Evolutionary conservation across 2,113 vertebrate genomes (phyloP), one percentile per base, ranked within the genome.

Genomic region (Oxyruncus cristatus): DNA sequence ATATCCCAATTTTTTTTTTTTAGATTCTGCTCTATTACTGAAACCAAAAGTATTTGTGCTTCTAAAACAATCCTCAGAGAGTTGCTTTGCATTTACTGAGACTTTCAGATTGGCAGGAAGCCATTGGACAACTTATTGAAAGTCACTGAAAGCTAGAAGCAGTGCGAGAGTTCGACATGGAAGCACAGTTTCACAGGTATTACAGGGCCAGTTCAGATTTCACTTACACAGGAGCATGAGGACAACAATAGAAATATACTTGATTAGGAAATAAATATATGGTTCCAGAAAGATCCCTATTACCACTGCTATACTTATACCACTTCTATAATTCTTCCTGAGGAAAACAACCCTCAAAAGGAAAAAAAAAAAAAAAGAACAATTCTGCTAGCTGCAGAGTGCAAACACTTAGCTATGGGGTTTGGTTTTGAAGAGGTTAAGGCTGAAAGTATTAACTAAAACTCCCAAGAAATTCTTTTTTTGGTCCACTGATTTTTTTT

Each of bases 1-100:
- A 98, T 96, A 97, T 77, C 93, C 73, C 52, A 87, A 96, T 97
- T 95, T 81, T 53, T 59, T 59, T 95, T 27, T 98, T 98, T 93
- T 95, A 95, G 84, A 96, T 82, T 95, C 66, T 83, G 44, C 82
- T 95, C 81, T 95, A 1, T 95, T 97, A 77, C 89, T 95, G 80
- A 97, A 98, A 95, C 82, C 66, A 92, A 97, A 97, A 35, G 35
- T 58, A 85, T 78, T 89, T 33, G 28, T 88, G 72, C 75, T 96
- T 97, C 95, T 91, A 97, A 95, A 96, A 85, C 85, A 83, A 89
- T 93, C 96, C 87, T 91, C 65, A 53, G 95, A 96, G 94, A 93
- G 52, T 88, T 72, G 21, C 75, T 96, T 95, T 97, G 89, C 74
- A 79, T 96, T 95, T 93, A 94, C 23, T 86, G 93, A 95, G 80